Evolutionary conservation across 2,888 invertebrate species (phyloP).

Genomic region (Nymphalis polychloros): DNA sequence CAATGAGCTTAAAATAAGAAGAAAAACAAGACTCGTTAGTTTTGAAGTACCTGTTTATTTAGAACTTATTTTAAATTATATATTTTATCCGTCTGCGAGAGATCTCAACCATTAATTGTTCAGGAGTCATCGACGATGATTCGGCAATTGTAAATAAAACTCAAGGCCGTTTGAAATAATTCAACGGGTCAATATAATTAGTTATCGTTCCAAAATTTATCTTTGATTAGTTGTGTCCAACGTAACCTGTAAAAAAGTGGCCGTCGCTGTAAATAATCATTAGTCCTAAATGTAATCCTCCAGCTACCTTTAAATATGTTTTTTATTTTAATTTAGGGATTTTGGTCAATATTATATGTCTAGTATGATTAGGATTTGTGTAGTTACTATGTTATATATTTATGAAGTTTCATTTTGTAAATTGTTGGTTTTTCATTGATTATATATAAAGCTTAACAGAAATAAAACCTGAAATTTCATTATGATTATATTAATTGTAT

Average conservation of each 20-base stretch:
- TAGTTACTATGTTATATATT: too few relatives aligned
- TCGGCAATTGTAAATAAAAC: conserved; percentile 26
- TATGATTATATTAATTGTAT: conserved; percentile 11
- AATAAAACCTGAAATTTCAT: background rate
- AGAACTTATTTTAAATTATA: background rate
- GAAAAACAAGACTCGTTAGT: background rate
- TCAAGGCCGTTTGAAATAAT: conserved; percentile 40
- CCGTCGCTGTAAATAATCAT: too few relatives aligned
- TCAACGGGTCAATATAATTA: conserved; percentile 5
- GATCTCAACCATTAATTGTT: conserved; percentile 18
- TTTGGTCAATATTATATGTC: too few relatives aligned
- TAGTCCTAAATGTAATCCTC: too few relatives aligned
- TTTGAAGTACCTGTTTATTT: background rate
- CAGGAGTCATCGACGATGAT: conserved; percentile 16
- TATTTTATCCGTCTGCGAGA: background rate
- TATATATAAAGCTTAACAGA: too few relatives aligned
- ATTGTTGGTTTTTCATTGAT: too few relatives aligned
- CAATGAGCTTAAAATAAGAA: conserved; percentile 19
- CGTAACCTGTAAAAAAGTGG: too few relatives aligned
- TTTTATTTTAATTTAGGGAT: too few relatives aligned
- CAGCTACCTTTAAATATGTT: too few relatives aligned
- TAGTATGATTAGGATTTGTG: too few relatives aligned
- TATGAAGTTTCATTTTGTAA: too few relatives aligned
- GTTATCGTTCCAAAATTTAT: background rate
- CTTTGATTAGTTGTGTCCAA: background rate